Base-by-base conservation (phyloP, 1,140 invertebrate species). In the Adelges cooleyi region DNA sequence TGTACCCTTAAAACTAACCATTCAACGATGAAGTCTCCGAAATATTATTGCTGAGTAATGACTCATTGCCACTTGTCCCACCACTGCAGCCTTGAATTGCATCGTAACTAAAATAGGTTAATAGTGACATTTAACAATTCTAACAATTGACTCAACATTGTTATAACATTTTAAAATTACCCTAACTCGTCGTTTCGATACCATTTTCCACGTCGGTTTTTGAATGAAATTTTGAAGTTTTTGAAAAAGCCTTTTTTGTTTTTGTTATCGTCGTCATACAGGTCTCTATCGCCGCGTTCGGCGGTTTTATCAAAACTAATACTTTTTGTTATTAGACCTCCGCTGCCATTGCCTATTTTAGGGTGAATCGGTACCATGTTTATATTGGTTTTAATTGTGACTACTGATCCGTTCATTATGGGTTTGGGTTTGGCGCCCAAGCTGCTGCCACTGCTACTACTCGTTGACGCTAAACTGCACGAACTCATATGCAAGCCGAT, bases 271-370 rank as follows among this genome's bases (percentile, higher is more conserved):
- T 84, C 82, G 40, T 70, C 65, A 56, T 36, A 27, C 29, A 18
- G 67, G 69, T 75, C 75, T 70, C 84, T 84, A 69, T 87, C 85
- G 2, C 84, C 82, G 67, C 89, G 85, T 71, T 92, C 88, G 1
- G 89, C 89, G 3, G 87, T 90, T 74, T 90, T 89, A 77, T 93
- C 90, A 72, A 92, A 93, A 71, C 87, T 92, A 68, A 93, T 92
- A 70, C 89, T 92, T 75, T 93, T 93, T 8, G 89, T 89, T 72
- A 92, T 92, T 1, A 89, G n/a, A 62, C 44, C 46, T 46, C 23
- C 42, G 29, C 6, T 87, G 29, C 6, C 86, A 6, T 89, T 89
- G 0, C 86, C 89, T 0, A 86, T 85, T 52, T 59, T 54, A 18
- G 62, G 10, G 27, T 51, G 42, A n/a, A 67, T 22, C 15, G 66